phyloP scores from a whole-genome alignment of 2,888 invertebrate genomes.

The Poecilobothrus nobilitatus region DNA sequence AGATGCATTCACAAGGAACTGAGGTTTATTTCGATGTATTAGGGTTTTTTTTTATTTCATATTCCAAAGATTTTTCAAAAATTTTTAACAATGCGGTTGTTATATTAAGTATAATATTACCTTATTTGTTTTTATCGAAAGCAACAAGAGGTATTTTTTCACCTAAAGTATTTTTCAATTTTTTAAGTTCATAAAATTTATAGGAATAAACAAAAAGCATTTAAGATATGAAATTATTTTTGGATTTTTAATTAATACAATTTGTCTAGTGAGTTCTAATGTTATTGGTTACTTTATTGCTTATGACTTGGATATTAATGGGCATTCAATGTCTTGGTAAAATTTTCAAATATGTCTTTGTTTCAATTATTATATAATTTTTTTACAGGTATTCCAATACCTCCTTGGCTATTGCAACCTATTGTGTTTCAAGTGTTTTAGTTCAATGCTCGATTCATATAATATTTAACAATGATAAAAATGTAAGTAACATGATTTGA shows the following conservation, averaged over 20 bases:
- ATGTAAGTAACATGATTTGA: constrained; percentile 22
- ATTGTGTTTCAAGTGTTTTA: constrained; percentile 30
- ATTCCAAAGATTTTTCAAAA: constrained; percentile 31
- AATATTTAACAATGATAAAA: constrained; percentile 28
- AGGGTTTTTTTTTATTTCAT: constrained; percentile 31
- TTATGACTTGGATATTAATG: constrained; percentile 30
- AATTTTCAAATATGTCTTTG: background rate
- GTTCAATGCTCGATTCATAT: constrained; percentile 30
- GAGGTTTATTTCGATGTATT: constrained; percentile 33
- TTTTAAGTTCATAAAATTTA: background rate
- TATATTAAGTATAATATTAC: constrained; percentile 28
- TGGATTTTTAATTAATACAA: constrained; percentile 32
- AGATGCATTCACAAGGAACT: constrained; percentile 26
- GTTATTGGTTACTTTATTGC: constrained; percentile 32
- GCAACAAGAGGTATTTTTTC: constrained; percentile 29
- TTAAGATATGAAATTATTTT: constrained; percentile 33
- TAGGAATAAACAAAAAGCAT: constrained; percentile 33
- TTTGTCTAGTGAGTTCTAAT: constrained; percentile 30
- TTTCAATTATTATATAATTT: background rate
- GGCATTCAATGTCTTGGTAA: constrained; percentile 35
- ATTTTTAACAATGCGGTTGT: constrained; percentile 31
- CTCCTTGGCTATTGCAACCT: constrained; percentile 29
- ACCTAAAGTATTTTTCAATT: background rate
- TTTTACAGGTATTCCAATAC: constrained; percentile 29
- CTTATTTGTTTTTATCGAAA: constrained; percentile 31